Conservation (phyloP, 2,113 vertebrate species). For the Pongo pygmaeus region DNA sequence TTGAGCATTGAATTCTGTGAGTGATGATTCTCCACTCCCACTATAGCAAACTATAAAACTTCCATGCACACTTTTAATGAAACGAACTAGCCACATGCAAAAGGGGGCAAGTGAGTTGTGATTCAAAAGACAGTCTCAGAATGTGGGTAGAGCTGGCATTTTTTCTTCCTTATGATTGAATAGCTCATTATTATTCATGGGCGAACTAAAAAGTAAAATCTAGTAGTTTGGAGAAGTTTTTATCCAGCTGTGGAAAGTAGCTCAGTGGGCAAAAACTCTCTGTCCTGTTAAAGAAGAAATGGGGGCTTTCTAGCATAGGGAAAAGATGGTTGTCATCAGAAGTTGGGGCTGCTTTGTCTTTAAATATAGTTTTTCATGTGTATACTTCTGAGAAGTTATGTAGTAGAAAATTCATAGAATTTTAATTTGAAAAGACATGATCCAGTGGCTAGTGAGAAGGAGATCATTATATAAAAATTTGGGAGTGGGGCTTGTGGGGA, state of each 20-base stretch:
- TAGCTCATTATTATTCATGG: not conserved
- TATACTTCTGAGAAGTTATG: not conserved
- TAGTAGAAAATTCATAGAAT: not conserved
- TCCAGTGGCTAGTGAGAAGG: not conserved
- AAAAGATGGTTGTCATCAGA: not conserved
- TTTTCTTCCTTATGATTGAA: not conserved
- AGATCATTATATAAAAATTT: not conserved
- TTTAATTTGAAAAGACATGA: not conserved
- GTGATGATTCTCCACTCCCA: not conserved
- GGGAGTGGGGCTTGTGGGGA: rapidly evolving
- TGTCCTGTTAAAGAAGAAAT: not conserved
- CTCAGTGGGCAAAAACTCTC: not conserved
- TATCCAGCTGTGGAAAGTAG: not conserved
- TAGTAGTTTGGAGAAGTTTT: not conserved
- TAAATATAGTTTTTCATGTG: not conserved
- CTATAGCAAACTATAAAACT: not conserved
- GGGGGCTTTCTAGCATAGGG: not conserved
- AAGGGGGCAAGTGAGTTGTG: not conserved
- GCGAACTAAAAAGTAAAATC: not conserved
- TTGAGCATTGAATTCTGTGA: not conserved
- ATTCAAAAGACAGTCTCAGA: not conserved
- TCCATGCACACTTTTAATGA: not conserved
- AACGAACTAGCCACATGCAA: not conserved
- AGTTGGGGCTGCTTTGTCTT: not conserved
- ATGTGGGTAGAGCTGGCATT: not conserved